Evolutionary conservation across 1,140 invertebrate species (phyloP).

Genomic region (Brachionus angularis): DNA sequence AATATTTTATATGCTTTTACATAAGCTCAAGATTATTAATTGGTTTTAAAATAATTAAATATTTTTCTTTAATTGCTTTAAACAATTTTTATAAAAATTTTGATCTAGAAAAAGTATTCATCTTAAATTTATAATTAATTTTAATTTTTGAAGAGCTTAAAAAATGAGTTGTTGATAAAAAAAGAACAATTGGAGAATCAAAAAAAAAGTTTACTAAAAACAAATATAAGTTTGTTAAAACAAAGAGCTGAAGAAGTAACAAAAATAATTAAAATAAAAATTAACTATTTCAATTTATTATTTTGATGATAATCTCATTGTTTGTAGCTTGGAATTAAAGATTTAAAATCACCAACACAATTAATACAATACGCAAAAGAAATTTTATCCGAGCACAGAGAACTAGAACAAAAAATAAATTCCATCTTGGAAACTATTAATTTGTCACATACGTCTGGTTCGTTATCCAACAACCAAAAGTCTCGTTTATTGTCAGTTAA

Average conservation of each 20-base stretch:
- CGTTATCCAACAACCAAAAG: too few relatives aligned
- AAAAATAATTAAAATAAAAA: too few relatives aligned
- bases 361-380: slow-evolving; percentile 15
- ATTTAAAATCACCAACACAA: slow-evolving; percentile 11
- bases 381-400: neutral
- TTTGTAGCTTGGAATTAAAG: slow-evolving; percentile 36
- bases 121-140: neutral
- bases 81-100: too few relatives aligned
- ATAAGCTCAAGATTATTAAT: too few relatives aligned
- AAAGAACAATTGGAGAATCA: slow-evolving; percentile 26
- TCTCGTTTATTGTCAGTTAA: too few relatives aligned
- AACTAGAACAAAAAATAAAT: slow-evolving; percentile 18
- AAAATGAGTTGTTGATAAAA: slow-evolving; percentile 14
- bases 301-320: neutral
- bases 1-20: too few relatives aligned
- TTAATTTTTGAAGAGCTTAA: slow-evolving; percentile 14
- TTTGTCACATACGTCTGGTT: too few relatives aligned
- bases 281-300: neutral
- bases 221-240: slow-evolving; percentile 30
- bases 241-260: slow-evolving; percentile 19
- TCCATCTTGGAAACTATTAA: slow-evolving; percentile 5
- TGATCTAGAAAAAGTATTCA: too few relatives aligned
- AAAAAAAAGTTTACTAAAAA: slow-evolving; percentile 6
- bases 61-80: too few relatives aligned
- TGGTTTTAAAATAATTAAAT: too few relatives aligned